Evolutionary conservation across 35 echinoderm and acorn worm genomes (phyloP), one percentile per base, ranked within the genome.

Genomic region (Apostichopus californicus): DNA sequence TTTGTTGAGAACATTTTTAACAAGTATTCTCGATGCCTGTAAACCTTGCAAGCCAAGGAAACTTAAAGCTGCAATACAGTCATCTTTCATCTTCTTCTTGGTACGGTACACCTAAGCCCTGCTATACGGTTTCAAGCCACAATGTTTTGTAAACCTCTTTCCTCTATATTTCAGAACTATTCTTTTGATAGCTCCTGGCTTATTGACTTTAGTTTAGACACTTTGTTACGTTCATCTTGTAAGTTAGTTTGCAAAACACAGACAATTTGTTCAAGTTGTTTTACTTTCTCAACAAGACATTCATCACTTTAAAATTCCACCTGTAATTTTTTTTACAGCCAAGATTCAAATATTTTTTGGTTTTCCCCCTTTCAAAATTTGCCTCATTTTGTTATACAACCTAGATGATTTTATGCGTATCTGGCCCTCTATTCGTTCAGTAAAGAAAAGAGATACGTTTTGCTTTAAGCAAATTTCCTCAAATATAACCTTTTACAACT

Each of bases 41-140:
- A 91, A 91, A 56, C 89, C 89, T 91, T 91, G 89, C 18, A 79
- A 91, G 56, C 57, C 89, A 78, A 91, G 54, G 56, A 77, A 91
- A 24, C 75, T 24, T 46, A 91, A 78, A 79, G 89, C 89, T 20
- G 89, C 89, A 20, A 57, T 26, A 77, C 89, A 78, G 73, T 91
- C 71, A 34, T 91, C 75, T 78, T 91, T 79, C 11, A 79, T n/a
- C 15, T 91, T 73, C 75, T 73, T 91, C 75, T 78, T 91, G n/a
- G 78, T 73, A 23, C 89, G 1, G 55, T 78, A 91, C 54, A 73
- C 22, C 0, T 91, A 72, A 12, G 73, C 73, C 72, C 89, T 91
- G 46, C 89, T 91, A 73, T 79, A 91, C 7, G 89, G 75, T 78
- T 91, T 91, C 28, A 78, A 46, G 25, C 73, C 77, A 58, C 57